Conservation (phyloP, 2,797 vertebrate species). For the Dryobates pubescens region DNA sequence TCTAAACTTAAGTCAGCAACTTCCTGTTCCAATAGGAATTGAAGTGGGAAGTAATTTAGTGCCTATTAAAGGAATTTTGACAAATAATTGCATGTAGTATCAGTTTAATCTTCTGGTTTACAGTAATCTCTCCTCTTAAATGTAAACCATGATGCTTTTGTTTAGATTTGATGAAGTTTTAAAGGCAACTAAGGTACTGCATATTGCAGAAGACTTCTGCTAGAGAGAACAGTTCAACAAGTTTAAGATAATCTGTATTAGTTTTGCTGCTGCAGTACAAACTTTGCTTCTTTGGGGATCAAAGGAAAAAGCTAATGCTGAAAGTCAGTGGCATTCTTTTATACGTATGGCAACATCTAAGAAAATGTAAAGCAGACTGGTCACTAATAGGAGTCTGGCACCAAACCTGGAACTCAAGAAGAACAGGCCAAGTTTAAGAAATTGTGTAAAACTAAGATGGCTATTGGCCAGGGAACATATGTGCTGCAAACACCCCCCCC, state of each 20-base stretch:
- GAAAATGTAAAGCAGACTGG: rapidly evolving
- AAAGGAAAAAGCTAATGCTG: neutral
- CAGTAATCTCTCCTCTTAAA: neutral
- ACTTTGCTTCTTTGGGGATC: neutral
- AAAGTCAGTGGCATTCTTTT: neutral
- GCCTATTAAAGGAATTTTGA: neutral
- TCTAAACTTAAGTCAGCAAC: neutral
- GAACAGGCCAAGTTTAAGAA: neutral
- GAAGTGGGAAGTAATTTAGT: neutral
- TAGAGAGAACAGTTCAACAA: neutral
- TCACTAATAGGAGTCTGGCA: neutral
- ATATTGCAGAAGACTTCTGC: neutral
- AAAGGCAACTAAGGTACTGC: neutral
- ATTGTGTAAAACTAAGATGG: neutral
- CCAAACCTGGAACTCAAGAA: neutral
- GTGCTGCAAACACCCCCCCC: neutral
- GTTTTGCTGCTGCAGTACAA: neutral
- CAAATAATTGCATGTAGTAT: neutral
- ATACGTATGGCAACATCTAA: neutral
- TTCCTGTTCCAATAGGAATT: neutral
- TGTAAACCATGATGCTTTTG: neutral
- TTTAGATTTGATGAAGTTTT: neutral
- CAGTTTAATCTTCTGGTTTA: neutral
- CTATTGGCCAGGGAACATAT: neutral
- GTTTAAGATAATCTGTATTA: neutral